Conservation (phyloP, 2,888 invertebrate genomes). For the Oxyteleia sp. region DNA sequence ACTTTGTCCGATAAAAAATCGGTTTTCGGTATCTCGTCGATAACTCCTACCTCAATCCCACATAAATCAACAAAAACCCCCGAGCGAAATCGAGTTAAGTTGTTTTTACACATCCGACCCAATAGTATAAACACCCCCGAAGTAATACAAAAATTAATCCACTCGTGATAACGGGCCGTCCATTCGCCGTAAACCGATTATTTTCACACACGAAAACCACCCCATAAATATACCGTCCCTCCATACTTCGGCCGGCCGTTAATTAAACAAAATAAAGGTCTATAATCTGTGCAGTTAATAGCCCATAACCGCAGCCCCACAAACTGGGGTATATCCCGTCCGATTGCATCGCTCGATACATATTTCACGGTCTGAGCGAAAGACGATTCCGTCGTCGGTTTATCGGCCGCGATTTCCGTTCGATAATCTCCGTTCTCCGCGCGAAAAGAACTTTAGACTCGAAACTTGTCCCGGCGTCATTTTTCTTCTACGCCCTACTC, state of each 20-base stretch:
- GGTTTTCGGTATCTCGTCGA: too few species aligned
- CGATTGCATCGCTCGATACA: not conserved
- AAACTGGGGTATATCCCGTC: not conserved
- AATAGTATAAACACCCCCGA: too few species aligned
- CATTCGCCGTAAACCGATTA: constrained; percentile 15
- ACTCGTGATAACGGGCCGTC: not conserved
- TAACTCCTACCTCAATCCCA: too few species aligned
- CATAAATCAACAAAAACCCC: too few species aligned
- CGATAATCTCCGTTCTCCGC: constrained; percentile 62
- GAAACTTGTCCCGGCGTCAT: constrained; percentile 43
- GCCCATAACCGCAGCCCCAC: constrained; percentile 8
- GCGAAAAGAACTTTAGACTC: constrained; percentile 5
- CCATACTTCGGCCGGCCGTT: not conserved
- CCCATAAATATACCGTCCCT: not conserved
- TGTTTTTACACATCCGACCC: too few species aligned
- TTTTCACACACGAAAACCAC: not conserved
- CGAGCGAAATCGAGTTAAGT: too few species aligned
- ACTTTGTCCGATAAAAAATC: too few species aligned
- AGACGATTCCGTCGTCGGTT: constrained; percentile 44
- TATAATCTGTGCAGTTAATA: constrained; percentile 14
- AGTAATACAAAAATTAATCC: too few species aligned
- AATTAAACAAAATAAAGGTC: constrained; percentile 29
- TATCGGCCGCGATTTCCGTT: constrained; percentile 33
- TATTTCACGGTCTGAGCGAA: constrained; percentile 14
- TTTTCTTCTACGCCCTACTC: constrained; percentile 49